Percentiles rank a stretch among this genome's conserved stretches.
Conservation (phyloP, 1,140 invertebrate genomes). For the Schmidtea mediterranea region DNA sequence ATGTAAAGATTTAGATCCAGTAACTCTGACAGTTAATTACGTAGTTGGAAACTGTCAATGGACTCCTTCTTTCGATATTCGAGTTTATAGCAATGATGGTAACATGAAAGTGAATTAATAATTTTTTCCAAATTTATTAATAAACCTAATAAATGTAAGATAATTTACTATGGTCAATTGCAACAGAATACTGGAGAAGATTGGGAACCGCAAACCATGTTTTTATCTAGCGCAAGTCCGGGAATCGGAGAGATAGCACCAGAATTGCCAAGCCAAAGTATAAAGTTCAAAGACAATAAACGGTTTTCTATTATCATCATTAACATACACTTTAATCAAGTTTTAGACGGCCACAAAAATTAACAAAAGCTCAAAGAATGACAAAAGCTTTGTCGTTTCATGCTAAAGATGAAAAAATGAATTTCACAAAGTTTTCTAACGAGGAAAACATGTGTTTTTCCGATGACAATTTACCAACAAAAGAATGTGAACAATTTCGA, state of each 20-base stretch:
- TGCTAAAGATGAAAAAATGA: no score
- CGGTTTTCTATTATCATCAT: no score
- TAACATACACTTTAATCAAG: not conserved
- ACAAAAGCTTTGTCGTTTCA: no score
- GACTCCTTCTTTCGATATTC: conserved; percentile 23
- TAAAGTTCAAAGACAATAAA: conserved; percentile 11
- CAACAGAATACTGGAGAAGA: conserved; percentile 28
- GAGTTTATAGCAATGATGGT: conserved; percentile 17
- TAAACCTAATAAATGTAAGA: conserved; percentile 10
- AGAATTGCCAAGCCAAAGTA: conserved; percentile 14
- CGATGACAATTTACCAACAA: no score
- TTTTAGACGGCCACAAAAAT: conserved; percentile 2
- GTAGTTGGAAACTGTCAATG: conserved; percentile 18
- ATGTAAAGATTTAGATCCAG: conserved; percentile 11
- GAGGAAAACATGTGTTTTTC: no score
- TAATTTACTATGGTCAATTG: conserved; percentile 27
- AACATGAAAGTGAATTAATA: conserved; percentile 11
- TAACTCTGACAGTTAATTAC: conserved; percentile 18
- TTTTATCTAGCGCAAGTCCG: conserved; percentile 24
- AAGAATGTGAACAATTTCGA: no score
- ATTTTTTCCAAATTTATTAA: not conserved
- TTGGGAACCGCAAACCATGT: conserved; percentile 24
- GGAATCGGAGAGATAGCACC: conserved; percentile 24
- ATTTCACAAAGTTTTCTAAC: no score
- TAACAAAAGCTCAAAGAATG: not conserved